Base-by-base conservation (phyloP, 2,797 vertebrate species). In the Myiotriccus ornatus region DNA sequence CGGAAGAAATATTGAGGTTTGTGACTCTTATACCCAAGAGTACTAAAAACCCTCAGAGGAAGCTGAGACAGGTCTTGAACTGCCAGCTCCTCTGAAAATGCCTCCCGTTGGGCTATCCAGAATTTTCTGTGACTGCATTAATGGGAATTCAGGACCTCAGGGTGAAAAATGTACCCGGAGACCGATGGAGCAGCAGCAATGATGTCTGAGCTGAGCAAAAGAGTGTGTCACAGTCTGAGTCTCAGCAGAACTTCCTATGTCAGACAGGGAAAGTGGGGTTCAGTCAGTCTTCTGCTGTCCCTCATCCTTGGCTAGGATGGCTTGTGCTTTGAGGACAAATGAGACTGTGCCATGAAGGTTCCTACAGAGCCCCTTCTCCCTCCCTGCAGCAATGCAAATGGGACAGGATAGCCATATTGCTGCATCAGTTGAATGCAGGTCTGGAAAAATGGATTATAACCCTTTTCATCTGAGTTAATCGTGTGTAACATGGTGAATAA, bases 161-260 rank as follows among this genome's bases (percentile, higher is more conserved):
- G 76, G 76, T 89, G 57, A 22, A 73, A 78, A 71, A 65, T 24
- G 7, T 50, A 20, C 60, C 28, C 9, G 16, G 84, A 84, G 55
- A 70, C 5, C 0, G 3, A n/a, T 0, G 0, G 25, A 87, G 35
- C 2, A 3, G 52, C 37, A 83, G n/a, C 32, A 75, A 1, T 6
- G 47, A 41, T 0, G 12, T 16, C 25, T 65, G 56, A 35, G 60
- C 71, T 39, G 71, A 71, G 63, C 44, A 64, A 44, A 49, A 65
- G 11, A 6, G 15, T 10, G 12, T 5, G 5, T 21, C 75, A 14
- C 25, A 21, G 4, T 22, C 37, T 18, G 28, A 50, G 17, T 28
- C 53, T 74, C 73, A 39, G 53, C n/a, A 90, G 59, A 73, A 25
- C 16, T 68, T 88, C 10, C 4, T 0, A 0, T 35, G n/a, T 24